Percentiles rank a stretch among this genome's conserved stretches.
These are phyloP conservation scores for Dasypus novemcinctus DNA, from an alignment of 2,113 vertebrate genomes.

Conservation along the genomic window DNA sequence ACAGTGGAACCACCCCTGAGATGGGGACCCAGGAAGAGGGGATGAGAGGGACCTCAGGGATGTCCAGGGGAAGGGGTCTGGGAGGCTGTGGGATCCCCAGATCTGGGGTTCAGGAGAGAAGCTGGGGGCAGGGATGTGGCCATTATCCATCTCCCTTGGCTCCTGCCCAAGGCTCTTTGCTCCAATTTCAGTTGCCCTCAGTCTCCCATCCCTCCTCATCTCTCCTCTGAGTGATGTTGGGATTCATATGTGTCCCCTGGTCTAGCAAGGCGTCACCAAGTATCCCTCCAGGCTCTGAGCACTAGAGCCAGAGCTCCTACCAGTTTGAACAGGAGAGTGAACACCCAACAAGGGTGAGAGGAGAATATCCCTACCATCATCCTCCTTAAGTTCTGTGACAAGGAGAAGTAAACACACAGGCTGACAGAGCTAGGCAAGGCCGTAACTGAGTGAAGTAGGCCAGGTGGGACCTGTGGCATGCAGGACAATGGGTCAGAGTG, in stretches of 20 bases:
- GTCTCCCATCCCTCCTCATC: not conserved
- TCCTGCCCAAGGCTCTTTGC: not conserved
- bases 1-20: not conserved
- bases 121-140: not conserved
- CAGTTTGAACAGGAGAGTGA: not conserved
- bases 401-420: not conserved
- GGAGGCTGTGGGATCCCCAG: not conserved
- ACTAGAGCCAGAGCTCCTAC: not conserved
- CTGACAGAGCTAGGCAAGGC: not conserved
- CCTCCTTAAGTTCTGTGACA: not conserved
- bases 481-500: not conserved
- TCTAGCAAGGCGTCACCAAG: not conserved
- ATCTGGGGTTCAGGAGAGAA: not conserved
- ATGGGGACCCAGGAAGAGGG: not conserved
- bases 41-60: not conserved
- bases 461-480: not conserved
- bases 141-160: not conserved
- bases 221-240: not conserved
- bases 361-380: not conserved
- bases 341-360: not conserved
- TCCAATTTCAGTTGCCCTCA: not conserved
- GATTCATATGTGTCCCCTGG: not conserved
- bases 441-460: not conserved
- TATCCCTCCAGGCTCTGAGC: not conserved
- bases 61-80: not conserved